Conservation (phyloP, 2,888 invertebrate genomes). For the Rhynchonema sp. region DNA sequence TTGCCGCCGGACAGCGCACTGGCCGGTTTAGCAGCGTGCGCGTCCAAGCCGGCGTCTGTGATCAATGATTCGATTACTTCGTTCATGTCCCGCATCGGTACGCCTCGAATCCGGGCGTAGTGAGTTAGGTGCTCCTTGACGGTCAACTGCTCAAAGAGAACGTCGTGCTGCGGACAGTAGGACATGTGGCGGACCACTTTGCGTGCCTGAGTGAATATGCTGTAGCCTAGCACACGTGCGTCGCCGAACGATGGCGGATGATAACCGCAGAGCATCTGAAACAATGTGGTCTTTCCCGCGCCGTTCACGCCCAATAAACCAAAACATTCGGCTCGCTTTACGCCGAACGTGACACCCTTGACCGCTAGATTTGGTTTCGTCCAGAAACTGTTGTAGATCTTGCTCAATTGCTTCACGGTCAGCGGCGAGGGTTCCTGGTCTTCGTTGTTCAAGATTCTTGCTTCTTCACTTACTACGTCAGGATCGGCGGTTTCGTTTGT, state of each 20-base stretch:
- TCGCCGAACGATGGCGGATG: background rate
- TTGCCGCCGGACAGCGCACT: slow-evolving; percentile 54
- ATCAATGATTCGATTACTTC: background rate
- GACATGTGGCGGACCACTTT: background rate
- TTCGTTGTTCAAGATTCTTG: slow-evolving; percentile 22
- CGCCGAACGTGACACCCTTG: slow-evolving; percentile 36
- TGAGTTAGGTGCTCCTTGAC: slow-evolving; percentile 59
- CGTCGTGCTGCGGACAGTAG: slow-evolving; percentile 60
- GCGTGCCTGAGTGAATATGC: background rate
- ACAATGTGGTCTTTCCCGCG: slow-evolving; percentile 31
- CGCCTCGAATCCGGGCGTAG: slow-evolving; percentile 55
- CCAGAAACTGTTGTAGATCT: slow-evolving; percentile 16
- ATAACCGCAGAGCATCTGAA: background rate
- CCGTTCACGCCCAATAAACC: slow-evolving; percentile 65
- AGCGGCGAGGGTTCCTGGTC: slow-evolving; percentile 9
- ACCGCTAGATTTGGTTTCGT: too few relatives aligned
- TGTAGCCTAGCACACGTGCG: background rate
- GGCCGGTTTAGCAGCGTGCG: background rate
- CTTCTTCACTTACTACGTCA: slow-evolving; percentile 15
- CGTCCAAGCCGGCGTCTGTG: background rate
- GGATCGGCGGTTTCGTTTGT: too few relatives aligned
- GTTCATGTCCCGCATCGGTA: slow-evolving; percentile 7
- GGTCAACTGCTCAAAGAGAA: slow-evolving; percentile 56
- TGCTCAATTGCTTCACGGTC: slow-evolving; percentile 24
- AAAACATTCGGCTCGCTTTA: slow-evolving; percentile 47